Base-by-base conservation (phyloP, 2,113 vertebrate species). In the Myodes glareolus region DNA sequence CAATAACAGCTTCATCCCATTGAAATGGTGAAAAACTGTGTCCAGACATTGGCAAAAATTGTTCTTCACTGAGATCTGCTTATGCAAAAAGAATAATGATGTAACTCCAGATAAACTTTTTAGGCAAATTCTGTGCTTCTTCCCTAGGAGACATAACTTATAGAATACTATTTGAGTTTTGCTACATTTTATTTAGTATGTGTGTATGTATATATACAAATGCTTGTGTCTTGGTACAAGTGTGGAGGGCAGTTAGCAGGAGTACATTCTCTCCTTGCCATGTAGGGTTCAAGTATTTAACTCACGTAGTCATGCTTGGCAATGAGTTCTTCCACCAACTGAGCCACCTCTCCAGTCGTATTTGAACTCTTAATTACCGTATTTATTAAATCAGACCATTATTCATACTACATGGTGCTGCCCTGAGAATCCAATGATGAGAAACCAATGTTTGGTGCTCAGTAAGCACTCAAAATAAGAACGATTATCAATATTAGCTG, bases 1-100 rank as follows among this genome's bases (percentile, higher is more conserved):
- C 14, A 27, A 29, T 25, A 39, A 33, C 9, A 33, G 10, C 12
- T 52, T n/a, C 19, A 6, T 9, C 0, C 7, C 1, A 12, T 39
- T 70, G 5, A n/a, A 42, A 72, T 2, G 63, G 63, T 27, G 4
- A 63, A 89, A 97, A 86, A 47, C 19, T 87, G 19, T 88, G 36
- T 88, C 47, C 23, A 55, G 47, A 85, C 14, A 65, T 36, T 89
- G 19, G 12, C 39, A 93, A 45, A 84, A 70, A 81, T 52, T 4
- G 91, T 10, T 80, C 36, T 12, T 75, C 23, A 2, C 5, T 50
- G 72, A 95, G 75, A 88, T 68, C 11, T 7, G 58, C 19, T 70
- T 13, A 21, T 52, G 2, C 21, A 61, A 80, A 61, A 80, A 45
- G 36, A 27, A 33, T 67, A 50, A 58, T 19, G 47, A 2, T 96